Evolutionary conservation across 2,113 vertebrate species (phyloP).

Genomic region (Chaetorhynchus papuensis): DNA sequence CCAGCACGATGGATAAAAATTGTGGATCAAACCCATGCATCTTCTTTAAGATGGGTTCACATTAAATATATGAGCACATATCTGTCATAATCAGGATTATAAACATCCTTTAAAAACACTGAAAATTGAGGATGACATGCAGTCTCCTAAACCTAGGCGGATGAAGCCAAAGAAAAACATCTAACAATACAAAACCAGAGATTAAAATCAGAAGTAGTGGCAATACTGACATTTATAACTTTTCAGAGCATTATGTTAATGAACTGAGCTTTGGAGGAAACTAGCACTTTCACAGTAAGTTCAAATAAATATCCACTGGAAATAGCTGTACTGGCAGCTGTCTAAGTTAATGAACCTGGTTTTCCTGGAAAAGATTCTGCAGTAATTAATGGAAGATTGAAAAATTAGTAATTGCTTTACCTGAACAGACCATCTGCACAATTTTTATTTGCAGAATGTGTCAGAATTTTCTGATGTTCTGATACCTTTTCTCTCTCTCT

Average conservation of each 20-base stretch:
- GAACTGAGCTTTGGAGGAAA: neutral
- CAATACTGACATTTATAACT: neutral
- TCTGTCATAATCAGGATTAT: neutral
- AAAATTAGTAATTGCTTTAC: neutral
- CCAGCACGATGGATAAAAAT: neutral
- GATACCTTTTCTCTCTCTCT: neutral
- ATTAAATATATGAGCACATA: neutral
- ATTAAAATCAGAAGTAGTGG: neutral
- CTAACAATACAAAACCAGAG: neutral
- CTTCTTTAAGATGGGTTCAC: neutral
- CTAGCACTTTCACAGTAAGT: neutral
- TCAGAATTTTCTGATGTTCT: neutral
- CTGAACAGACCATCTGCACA: neutral
- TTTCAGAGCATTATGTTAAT: neutral
- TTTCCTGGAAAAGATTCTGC: neutral
- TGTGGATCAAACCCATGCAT: neutral
- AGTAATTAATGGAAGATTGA: neutral
- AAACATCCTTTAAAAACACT: neutral
- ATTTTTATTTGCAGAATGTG: neutral
- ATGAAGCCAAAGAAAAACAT: neutral
- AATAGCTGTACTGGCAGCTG: neutral
- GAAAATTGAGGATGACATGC: neutral
- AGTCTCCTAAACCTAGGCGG: neutral
- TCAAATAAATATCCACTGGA: neutral
- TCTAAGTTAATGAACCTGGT: neutral